These are phyloP conservation scores for Beris morrisii DNA, from an alignment of 2,888 invertebrate genomes.

Conservation along the genomic window DNA sequence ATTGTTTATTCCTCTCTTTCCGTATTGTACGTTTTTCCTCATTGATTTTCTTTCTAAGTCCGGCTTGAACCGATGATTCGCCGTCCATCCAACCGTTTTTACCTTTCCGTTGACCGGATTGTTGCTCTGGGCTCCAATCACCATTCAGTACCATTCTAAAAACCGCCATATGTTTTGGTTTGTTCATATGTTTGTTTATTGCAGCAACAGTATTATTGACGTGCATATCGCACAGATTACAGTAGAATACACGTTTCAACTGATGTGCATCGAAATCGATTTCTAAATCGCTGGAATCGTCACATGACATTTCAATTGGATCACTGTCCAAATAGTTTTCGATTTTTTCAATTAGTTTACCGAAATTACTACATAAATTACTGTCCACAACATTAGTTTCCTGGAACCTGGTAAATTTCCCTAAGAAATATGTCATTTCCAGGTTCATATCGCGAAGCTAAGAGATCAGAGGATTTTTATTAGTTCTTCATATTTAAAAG, in stretches of 20 bases:
- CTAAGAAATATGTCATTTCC: constrained; percentile 19
- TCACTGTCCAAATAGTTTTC: constrained; percentile 30
- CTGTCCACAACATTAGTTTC: constrained; percentile 23
- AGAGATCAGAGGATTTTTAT: background rate
- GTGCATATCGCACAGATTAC: constrained; percentile 27
- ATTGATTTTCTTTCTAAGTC: too few relatives aligned
- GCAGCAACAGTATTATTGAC: background rate
- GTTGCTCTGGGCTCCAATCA: too few relatives aligned
- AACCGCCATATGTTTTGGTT: too few relatives aligned
- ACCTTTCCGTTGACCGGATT: too few relatives aligned
- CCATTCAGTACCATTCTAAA: too few relatives aligned
- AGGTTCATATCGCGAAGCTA: constrained; percentile 35
- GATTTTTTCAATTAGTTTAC: constrained; percentile 25
- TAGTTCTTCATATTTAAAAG: too few relatives aligned
- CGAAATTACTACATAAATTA: constrained; percentile 14
- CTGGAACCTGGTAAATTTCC: constrained; percentile 29
- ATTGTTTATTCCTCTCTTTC: background rate
- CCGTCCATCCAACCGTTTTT: too few relatives aligned
- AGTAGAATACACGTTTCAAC: constrained; percentile 12
- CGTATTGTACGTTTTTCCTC: background rate
- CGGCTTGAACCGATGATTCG: too few relatives aligned
- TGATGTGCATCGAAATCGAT: constrained; percentile 17
- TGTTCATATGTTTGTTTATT: background rate
- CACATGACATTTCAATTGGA: constrained; percentile 10
- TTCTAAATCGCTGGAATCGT: constrained; percentile 1